A percentile compares a stretch with the other conserved stretches of the same genome.
These are phyloP conservation scores for Rosalia funebris DNA, from an alignment of 2,888 invertebrate species.

Conservation along the genomic window DNA sequence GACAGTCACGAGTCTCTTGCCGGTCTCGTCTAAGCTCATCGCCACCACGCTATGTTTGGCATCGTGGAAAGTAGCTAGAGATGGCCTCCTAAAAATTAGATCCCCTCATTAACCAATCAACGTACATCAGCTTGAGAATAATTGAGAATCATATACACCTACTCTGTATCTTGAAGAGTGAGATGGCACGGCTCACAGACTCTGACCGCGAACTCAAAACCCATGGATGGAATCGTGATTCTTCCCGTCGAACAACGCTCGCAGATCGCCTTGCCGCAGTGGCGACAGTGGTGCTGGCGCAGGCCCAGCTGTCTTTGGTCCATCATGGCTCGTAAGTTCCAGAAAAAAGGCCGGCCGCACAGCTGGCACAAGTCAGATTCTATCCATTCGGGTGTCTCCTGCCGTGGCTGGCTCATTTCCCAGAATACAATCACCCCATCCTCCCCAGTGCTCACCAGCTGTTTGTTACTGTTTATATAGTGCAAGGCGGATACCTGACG, in stretches of 20 bases:
- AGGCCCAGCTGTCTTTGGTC: slow-evolving; percentile 92
- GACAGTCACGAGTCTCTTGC: slow-evolving; percentile 88
- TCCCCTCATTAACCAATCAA: background rate
- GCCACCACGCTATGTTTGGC: slow-evolving; percentile 90
- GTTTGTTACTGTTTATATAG: slow-evolving; percentile 82
- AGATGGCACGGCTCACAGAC: slow-evolving; percentile 93
- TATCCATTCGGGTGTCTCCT: slow-evolving; percentile 95
- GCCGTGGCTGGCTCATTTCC: slow-evolving; percentile 90
- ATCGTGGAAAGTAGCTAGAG: slow-evolving; percentile 95
- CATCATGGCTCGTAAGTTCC: slow-evolving; percentile 99
- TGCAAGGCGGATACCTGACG: slow-evolving; percentile 88
- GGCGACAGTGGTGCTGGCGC: slow-evolving; percentile 90
- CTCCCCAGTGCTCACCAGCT: slow-evolving; percentile 89
- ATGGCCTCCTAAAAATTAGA: slow-evolving; percentile 80
- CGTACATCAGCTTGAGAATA: too few relatives aligned
- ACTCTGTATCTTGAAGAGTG: slow-evolving; percentile 86
- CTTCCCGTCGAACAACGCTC: slow-evolving; percentile 90
- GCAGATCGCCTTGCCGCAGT: slow-evolving; percentile 96
- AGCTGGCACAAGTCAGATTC: slow-evolving; percentile 95
- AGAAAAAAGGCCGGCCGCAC: slow-evolving; percentile 96
- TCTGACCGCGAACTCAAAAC: slow-evolving; percentile 97
- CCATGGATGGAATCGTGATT: slow-evolving; percentile 93
- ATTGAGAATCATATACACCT: slow-evolving; percentile 64
- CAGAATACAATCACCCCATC: slow-evolving; percentile 92
- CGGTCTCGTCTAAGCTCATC: slow-evolving; percentile 90